phyloP scores from a whole-genome alignment of 2,113 vertebrate genomes.

The Corythornis vintsioides region DNA sequence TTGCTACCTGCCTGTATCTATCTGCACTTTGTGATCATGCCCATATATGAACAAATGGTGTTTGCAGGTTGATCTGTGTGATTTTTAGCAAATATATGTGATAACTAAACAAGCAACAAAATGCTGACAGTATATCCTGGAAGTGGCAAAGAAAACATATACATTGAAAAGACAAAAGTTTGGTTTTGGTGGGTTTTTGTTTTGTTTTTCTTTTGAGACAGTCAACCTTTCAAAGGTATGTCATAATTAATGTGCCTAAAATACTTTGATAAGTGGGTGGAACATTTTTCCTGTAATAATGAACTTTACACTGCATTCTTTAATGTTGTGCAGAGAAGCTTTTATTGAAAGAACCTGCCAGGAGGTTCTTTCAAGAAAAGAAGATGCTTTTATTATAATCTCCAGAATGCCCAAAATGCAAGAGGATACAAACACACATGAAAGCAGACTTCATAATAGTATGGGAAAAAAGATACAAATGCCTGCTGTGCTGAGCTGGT shows the following conservation, averaged over 20 bases:
- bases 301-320: constrained; percentile 19
- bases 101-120: background rate
- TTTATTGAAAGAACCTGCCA: constrained; percentile 28
- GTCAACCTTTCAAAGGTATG: background rate
- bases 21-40: background rate
- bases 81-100: background rate
- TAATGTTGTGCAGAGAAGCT: background rate
- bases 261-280: background rate
- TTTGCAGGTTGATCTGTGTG: background rate
- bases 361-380: constrained; percentile 18
- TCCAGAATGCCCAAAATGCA: constrained; percentile 31
- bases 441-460: constrained; percentile 44
- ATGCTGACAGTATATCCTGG: background rate
- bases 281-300: background rate
- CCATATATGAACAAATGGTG: background rate
- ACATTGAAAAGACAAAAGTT: background rate
- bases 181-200: background rate
- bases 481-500: constrained; percentile 8
- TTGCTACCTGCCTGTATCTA: background rate
- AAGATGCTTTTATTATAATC: constrained; percentile 49
- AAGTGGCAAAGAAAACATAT: background rate
- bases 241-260: background rate
- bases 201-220: background rate
- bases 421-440: background rate
- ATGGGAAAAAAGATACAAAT: background rate